phyloP scores from a whole-genome alignment of 2,797 vertebrate species.

The Allobates femoralis region DNA sequence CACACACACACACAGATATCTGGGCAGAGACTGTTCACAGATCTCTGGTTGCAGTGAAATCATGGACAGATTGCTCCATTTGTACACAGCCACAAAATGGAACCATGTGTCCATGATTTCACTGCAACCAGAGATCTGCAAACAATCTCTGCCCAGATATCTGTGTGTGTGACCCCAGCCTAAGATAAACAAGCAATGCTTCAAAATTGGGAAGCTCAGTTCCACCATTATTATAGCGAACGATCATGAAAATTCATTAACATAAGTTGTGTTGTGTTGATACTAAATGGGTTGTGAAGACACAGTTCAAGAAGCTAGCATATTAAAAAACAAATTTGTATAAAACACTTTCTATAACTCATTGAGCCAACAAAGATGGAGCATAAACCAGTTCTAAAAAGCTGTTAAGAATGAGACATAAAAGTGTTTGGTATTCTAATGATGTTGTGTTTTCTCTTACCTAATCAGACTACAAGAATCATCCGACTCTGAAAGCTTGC shows the following conservation, averaged over 20 bases:
- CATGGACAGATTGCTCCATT: no score
- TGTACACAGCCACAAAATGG: no score
- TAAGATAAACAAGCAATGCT: no score
- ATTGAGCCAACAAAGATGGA: neutral
- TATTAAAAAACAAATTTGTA: neutral
- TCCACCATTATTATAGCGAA: neutral
- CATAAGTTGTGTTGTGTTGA: neutral
- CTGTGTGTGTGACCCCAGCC: no score
- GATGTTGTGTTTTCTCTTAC: slow-evolving; percentile 3
- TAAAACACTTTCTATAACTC: slow-evolving; percentile 1
- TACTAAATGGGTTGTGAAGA: neutral
- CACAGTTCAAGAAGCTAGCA: neutral
- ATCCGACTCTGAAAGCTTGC: slow-evolving; percentile 31
- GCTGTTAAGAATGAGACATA: neutral
- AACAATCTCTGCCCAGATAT: no score
- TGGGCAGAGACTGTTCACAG: no score
- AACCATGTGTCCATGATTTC: no score
- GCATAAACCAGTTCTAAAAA: slow-evolving; percentile 7
- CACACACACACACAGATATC: no score
- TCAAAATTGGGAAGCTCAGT: neutral
- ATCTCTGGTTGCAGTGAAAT: no score
- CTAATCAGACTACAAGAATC: slow-evolving; percentile 46
- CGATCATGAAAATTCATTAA: neutral
- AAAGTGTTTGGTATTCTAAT: slow-evolving; percentile 31
- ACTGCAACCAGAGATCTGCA: no score